phyloP scores from a whole-genome alignment of 35 echinoderm and acorn worm genomes.

The Lytechinus variegatus region DNA sequence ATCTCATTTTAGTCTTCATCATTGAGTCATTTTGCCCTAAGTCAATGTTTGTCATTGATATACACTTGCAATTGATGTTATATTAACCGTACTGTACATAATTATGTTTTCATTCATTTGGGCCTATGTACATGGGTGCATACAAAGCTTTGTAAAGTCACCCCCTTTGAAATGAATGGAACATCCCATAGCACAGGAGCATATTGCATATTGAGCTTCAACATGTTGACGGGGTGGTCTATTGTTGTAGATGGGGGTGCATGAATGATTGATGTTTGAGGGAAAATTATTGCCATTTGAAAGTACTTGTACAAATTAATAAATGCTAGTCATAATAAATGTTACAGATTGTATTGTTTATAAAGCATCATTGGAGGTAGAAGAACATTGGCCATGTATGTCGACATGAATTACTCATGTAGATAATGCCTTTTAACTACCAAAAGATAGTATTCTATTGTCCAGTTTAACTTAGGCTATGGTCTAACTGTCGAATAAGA shows the following conservation, averaged over 20 bases:
- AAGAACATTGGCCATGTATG: no score
- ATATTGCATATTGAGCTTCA: neutral
- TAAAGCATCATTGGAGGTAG: no score
- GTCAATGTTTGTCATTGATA: neutral
- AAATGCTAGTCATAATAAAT: neutral
- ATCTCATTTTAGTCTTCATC: neutral
- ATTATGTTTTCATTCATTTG: neutral
- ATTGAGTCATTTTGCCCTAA: neutral
- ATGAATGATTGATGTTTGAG: neutral
- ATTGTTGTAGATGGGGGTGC: neutral
- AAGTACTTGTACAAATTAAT: neutral
- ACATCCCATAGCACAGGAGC: neutral
- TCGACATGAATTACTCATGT: no score
- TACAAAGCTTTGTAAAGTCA: neutral
- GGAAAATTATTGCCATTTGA: neutral
- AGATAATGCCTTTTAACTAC: no score
- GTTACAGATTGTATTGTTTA: neutral
- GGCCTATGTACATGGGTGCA: neutral
- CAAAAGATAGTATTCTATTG: no score
- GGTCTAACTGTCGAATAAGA: no score
- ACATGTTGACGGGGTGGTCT: no score
- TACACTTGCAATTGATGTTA: neutral
- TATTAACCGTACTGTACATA: neutral
- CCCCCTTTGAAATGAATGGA: neutral
- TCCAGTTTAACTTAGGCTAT: no score